phyloP scores from a whole-genome alignment of 2,797 vertebrate species.

The Enteromius treurensis region DNA sequence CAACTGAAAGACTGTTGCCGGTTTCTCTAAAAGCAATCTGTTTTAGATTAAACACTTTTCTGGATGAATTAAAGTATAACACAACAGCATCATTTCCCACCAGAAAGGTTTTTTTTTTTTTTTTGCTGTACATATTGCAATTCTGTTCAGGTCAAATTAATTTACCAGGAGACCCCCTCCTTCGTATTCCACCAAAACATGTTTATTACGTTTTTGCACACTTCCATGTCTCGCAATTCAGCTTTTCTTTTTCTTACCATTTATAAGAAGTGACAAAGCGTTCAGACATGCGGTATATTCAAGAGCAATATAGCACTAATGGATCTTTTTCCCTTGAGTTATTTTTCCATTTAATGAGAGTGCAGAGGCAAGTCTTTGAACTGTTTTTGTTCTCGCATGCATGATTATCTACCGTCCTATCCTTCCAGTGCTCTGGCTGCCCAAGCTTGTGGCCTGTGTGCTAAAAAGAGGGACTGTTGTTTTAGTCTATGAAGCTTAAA shows the following conservation, averaged over 20 bases:
- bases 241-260: conserved; percentile 37
- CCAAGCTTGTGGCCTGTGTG: conserved; percentile 28
- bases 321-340: conserved; percentile 58
- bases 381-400: conserved; percentile 42
- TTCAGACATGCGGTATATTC: conserved; percentile 48
- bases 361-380: conserved; percentile 50
- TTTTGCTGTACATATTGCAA: conserved; percentile 51
- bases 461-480: conserved; percentile 18
- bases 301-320: conserved; percentile 61
- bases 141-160: conserved; percentile 58
- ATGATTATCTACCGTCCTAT: conserved; percentile 48
- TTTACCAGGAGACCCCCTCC: conserved; percentile 41
- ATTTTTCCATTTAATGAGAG: conserved; percentile 59
- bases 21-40: conserved; percentile 63
- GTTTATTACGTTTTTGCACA: conserved; percentile 44
- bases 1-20: conserved; percentile 57
- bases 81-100: conserved; percentile 53
- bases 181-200: conserved; percentile 18
- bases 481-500: conserved; percentile 40
- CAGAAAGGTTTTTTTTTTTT: conserved; percentile 48
- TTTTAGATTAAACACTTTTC: conserved; percentile 65
- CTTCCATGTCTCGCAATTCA: conserved; percentile 35
- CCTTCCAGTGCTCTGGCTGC: conserved; percentile 27
- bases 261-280: conserved; percentile 57
- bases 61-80: conserved; percentile 62